Conservation (phyloP, 2,888 invertebrate genomes). For the Synanthedon formicaeformis region DNA sequence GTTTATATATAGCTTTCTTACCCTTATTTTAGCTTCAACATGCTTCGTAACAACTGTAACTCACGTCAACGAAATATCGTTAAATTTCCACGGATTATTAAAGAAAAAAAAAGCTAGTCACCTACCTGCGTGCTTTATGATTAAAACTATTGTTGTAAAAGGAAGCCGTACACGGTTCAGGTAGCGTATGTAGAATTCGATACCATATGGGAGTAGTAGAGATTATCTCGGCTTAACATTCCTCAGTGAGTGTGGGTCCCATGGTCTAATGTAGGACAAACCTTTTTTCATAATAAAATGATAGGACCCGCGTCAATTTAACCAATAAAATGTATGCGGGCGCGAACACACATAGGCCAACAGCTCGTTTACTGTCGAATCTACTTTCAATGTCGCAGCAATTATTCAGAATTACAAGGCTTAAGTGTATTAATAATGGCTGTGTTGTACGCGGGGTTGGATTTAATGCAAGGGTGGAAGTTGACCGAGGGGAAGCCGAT, state of each 20-base stretch:
- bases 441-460: constrained; percentile 12
- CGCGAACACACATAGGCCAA: constrained; percentile 26
- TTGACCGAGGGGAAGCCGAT: background rate
- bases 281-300: constrained; percentile 42
- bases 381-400: constrained; percentile 36
- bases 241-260: constrained; percentile 35
- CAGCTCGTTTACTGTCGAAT: constrained; percentile 24
- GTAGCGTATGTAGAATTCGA: constrained; percentile 64
- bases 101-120: constrained; percentile 25
- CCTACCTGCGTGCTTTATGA: constrained; percentile 46
- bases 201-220: constrained; percentile 33
- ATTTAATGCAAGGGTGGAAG: background rate
- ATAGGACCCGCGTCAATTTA: constrained; percentile 46
- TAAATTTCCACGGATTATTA: background rate
- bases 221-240: constrained; percentile 67
- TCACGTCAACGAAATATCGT: background rate
- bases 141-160: constrained; percentile 37
- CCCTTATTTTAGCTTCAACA: too few species aligned
- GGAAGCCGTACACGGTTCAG: constrained; percentile 59
- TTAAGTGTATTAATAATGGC: constrained; percentile 32
- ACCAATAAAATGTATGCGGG: constrained; percentile 65
- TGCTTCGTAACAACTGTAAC: background rate
- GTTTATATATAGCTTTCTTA: background rate
- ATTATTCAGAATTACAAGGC: constrained; percentile 50
- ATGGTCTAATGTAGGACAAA: constrained; percentile 33